Evolutionary conservation across 64 coral and sea anemone genomes (phyloP).

Genomic region (Acropora yongei): DNA sequence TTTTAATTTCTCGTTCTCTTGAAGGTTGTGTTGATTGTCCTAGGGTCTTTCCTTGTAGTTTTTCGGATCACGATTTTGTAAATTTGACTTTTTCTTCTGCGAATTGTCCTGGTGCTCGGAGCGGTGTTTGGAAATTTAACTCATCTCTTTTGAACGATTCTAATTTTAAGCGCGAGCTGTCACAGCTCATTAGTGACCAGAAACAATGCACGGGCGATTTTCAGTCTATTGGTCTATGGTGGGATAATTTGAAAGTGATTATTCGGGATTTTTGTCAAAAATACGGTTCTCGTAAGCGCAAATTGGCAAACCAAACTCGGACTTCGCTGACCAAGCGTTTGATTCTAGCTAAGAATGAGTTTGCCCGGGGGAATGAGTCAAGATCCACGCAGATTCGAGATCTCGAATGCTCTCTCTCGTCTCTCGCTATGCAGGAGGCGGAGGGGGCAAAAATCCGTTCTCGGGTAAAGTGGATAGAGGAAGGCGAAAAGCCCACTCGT

Average conservation of each 20-base stretch:
- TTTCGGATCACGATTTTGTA: constrained; percentile 41
- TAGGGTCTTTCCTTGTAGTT: background rate
- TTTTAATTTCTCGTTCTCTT: background rate
- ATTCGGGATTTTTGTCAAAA: no score
- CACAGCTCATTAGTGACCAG: background rate
- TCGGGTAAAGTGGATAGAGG: constrained; percentile 42
- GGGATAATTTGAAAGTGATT: constrained; percentile 42
- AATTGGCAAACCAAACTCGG: no score
- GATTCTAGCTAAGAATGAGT: background rate
- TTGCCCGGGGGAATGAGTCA: no score
- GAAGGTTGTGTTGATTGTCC: background rate
- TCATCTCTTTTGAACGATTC: background rate
- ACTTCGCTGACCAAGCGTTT: background rate
- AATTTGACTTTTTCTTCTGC: background rate
- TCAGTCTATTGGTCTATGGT: constrained; percentile 31
- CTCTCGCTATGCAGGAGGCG: background rate
- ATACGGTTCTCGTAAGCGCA: no score
- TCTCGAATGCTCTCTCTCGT: background rate
- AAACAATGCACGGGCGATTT: background rate
- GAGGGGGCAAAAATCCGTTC: background rate
- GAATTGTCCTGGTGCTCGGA: background rate
- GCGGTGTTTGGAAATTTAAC: constrained; percentile 54
- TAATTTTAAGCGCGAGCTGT: background rate
- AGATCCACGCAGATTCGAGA: no score
- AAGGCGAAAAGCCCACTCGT: constrained; percentile 5